Percentiles rank a stretch among this genome's conserved stretches.
These are phyloP conservation scores for Myotis daubentonii DNA, from an alignment of 2,797 vertebrate species.

Conservation along the genomic window DNA sequence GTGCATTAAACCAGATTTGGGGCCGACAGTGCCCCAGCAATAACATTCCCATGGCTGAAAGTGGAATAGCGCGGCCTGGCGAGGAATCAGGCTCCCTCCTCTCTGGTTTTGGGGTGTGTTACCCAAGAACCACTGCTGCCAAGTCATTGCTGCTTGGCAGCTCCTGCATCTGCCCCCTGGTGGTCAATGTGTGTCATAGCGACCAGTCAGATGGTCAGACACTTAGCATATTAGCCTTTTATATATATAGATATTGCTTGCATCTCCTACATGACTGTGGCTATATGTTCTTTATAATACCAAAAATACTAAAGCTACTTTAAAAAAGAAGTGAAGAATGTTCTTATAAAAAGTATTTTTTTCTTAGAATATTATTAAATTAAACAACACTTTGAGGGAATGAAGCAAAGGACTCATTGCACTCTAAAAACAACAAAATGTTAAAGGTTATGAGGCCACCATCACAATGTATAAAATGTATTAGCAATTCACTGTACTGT, in stretches of 20 bases:
- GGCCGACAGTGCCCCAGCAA: too few species aligned
- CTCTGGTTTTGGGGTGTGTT: too few species aligned
- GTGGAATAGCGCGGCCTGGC: too few species aligned
- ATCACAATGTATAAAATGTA: neutral
- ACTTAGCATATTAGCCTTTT: too few species aligned
- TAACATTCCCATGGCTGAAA: too few species aligned
- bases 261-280: neutral
- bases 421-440: constrained; percentile 49
- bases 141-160: too few species aligned
- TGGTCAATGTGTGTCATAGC: too few species aligned
- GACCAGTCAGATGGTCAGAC: too few species aligned
- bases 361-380: neutral
- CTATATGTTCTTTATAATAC: constrained; percentile 4
- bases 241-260: neutral
- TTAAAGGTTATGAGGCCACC: neutral
- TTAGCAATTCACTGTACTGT: constrained; percentile 8
- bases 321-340: neutral
- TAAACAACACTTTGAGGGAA: neutral
- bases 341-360: neutral
- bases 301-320: neutral
- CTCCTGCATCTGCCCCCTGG: too few species aligned
- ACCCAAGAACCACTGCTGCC: too few species aligned
- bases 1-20: too few species aligned
- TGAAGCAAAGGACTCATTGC: neutral
- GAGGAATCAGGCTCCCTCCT: too few species aligned